These are phyloP conservation scores for Tachycineta bicolor DNA, from an alignment of 2,113 vertebrate genomes.

Conservation along the genomic window DNA sequence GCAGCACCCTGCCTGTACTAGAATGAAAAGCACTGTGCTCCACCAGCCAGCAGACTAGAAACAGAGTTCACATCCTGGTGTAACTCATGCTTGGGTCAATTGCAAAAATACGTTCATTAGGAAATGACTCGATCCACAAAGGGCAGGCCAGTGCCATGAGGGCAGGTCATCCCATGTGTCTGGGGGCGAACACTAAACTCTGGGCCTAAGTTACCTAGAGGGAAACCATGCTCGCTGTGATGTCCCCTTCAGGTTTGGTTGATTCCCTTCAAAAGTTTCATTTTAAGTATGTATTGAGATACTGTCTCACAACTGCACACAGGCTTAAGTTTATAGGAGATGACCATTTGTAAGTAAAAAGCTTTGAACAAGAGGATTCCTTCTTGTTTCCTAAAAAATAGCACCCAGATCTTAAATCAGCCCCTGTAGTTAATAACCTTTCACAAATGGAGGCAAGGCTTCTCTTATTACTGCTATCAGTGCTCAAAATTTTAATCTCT, in stretches of 20 bases:
- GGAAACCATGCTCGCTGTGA: not conserved
- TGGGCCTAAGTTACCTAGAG: not conserved
- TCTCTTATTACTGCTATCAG: not conserved
- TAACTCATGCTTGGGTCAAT: not conserved
- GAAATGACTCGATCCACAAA: not conserved
- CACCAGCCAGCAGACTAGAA: not conserved
- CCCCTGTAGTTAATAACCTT: not conserved
- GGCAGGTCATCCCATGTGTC: not conserved
- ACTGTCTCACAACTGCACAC: not conserved
- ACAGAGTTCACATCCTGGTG: not conserved
- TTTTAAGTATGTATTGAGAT: not conserved
- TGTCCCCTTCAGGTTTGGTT: not conserved
- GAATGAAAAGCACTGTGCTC: not conserved
- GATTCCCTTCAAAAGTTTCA: not conserved
- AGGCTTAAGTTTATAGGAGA: not conserved
- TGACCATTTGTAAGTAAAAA: not conserved
- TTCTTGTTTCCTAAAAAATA: not conserved
- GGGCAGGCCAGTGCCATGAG: not conserved
- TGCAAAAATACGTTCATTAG: not conserved
- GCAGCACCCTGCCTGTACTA: not conserved
- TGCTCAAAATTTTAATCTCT: not conserved
- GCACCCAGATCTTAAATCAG: not conserved
- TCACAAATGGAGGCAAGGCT: not conserved
- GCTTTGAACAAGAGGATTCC: not conserved
- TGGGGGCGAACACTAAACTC: not conserved